Conservation (phyloP, 2,797 vertebrate species). For the Simalia tracyae region DNA sequence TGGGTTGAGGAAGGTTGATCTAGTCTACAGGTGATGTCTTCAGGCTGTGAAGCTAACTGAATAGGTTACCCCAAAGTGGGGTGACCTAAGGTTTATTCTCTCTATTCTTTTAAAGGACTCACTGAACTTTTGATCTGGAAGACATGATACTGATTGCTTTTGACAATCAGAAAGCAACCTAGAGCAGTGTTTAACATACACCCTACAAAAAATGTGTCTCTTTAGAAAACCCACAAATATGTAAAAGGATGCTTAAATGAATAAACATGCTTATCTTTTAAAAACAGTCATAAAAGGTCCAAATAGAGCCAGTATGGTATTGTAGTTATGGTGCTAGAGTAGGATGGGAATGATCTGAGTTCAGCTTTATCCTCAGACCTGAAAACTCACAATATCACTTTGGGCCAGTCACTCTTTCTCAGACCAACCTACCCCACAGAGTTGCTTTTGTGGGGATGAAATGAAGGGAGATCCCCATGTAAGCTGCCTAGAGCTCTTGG, state of each 20-base stretch:
- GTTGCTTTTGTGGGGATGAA: neutral
- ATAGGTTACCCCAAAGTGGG: neutral
- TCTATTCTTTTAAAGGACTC: neutral
- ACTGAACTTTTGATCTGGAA: neutral
- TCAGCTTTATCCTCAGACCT: neutral
- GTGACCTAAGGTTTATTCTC: neutral
- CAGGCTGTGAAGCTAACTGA: neutral
- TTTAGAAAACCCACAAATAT: neutral
- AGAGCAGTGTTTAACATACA: neutral
- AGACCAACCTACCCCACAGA: neutral
- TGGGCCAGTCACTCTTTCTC: neutral
- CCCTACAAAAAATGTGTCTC: neutral
- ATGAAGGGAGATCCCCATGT: neutral
- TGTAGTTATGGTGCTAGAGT: neutral
- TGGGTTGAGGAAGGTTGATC: neutral
- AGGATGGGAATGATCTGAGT: neutral
- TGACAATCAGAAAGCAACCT: neutral
- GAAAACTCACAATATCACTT: neutral
- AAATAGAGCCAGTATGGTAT: neutral
- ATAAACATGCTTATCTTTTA: neutral
- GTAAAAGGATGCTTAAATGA: neutral
- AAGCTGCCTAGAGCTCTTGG: neutral
- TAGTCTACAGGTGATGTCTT: neutral
- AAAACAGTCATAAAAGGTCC: neutral
- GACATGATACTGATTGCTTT: neutral